Evolutionary conservation across 1,140 invertebrate genomes (phyloP), one percentile per base, ranked within the genome.

Genomic region (Diploscapter pachys): DNA sequence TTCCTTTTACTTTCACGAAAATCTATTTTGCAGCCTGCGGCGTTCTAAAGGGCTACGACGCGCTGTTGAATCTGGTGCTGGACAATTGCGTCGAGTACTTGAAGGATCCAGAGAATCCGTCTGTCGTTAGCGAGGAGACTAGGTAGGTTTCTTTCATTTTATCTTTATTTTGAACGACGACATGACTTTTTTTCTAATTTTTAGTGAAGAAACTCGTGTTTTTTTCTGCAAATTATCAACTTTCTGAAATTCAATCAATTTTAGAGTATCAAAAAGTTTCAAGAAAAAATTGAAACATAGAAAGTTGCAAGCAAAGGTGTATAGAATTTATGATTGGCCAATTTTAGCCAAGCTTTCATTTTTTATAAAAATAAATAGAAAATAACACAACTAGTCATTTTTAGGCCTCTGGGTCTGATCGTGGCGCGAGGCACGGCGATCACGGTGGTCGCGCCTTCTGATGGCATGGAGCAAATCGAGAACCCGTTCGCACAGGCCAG

Each of bases 401-500:
- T 31, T 31, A 31, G 31, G 31, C 1, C 31, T 31, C 87, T 99
- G 61, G 96, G 96, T 4, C 88, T 99, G 11, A 96, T 99, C 4
- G 96, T 99, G 0, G 99, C 96, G 84, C 88, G 96, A 85, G 96
- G 96, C 49, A 98, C 95, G 51, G 78, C 81, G 8, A 73, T 82
- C 53, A 85, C 83, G 8, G 93, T 99, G 61, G 93, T 98, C 4
- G 98, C 95, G 88, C 96, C 96, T 0, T 91, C 95, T 76, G 96
- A 99, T 85, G 96, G 96, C 8, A 96, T 98, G 92, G 96, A 99
- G 88, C 91, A 93, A 51, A 99, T 99, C 86, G 91, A 93, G 75
- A 99, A 99, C 90, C 97, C 96, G 73, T 99, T 99, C 85, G 91
- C 95, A 79, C 91, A 92, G 50, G 31, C 31, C 31, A 31, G 31